Evolutionary conservation across 2,888 invertebrate genomes (phyloP), one percentile per base, ranked within the genome.

Genomic region (Agelastica alni): DNA sequence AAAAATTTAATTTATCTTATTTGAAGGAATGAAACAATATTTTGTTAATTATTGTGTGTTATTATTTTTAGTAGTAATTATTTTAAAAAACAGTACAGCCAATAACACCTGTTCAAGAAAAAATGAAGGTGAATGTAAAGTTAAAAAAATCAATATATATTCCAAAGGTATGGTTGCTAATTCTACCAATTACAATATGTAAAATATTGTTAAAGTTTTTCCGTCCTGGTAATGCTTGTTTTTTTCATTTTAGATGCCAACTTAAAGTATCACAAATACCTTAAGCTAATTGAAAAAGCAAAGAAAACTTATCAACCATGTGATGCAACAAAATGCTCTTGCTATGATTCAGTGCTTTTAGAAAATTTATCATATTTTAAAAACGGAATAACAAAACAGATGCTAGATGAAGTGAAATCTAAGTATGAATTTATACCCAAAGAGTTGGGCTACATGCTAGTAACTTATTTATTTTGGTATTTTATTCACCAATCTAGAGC

Each of bases 341-440:
- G 91, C 69, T 83, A 85, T 70, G 73, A 75, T 49, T 72, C 79
- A 64, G 83, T 88, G 4, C 85, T 94, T 49, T 74, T 80, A 7
- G 76, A 80, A 17, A 93, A 95, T 74, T 79, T 96, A 48, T 75
- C 75, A 46, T 80, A 84, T 4, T 96, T 89, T 75, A 77, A 80
- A 62, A 77, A 55, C 20, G 93, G 93, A 34, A 90, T 96, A 53
- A 83, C 81, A 0, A 79, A 82, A 64, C 79, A 85, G 59, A 78
- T 84, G 71, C 82, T 94, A 61, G 78, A 85, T 32, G 72, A 75
- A 37, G 83, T 89, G 28, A 77, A 70, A 42, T 63, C 75, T 4
- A 78, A 76, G 77, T 77, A 69, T 63, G 69, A n/a, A n/a, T n/a
- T n/a, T n/a, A n/a, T n/a, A n/a, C n/a, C n/a, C n/a, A n/a, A n/a